These are phyloP conservation scores for Cremastinae sp. DNA, from an alignment of 2,888 invertebrate species.

Conservation along the genomic window DNA sequence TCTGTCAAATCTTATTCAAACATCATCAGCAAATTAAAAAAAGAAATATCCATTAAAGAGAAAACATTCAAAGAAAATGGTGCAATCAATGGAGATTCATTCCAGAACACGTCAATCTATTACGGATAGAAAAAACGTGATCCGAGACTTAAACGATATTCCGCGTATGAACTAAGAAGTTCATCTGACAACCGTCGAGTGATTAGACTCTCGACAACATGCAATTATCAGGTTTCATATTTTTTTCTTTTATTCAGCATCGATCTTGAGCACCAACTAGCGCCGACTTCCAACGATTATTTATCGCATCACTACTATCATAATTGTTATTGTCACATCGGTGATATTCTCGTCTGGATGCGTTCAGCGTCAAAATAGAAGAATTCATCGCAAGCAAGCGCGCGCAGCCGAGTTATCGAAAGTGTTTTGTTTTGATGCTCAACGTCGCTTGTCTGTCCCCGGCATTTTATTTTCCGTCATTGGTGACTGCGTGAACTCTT, in stretches of 20 bases:
- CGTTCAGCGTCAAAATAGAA: neutral
- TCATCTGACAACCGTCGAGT: neutral
- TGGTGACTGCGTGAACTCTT: constrained; percentile 27
- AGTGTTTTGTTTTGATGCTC: constrained; percentile 25
- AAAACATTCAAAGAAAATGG: too few species aligned
- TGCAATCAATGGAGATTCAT: neutral
- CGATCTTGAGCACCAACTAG: constrained; percentile 12
- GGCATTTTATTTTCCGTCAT: neutral
- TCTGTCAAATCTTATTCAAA: too few species aligned
- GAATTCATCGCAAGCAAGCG: constrained; percentile 12
- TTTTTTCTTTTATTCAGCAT: too few species aligned
- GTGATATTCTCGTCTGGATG: too few species aligned
- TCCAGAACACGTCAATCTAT: neutral
- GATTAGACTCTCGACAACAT: constrained; percentile 30
- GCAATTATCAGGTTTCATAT: constrained; percentile 37
- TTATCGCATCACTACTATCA: constrained; percentile 4
- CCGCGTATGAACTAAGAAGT: neutral
- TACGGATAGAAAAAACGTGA: too few species aligned
- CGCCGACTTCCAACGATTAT: neutral
- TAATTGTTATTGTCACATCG: constrained; percentile 11
- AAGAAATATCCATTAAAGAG: too few species aligned
- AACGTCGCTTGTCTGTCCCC: constrained; percentile 16
- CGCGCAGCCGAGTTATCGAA: constrained; percentile 8
- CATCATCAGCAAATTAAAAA: too few species aligned
- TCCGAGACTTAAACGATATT: neutral